phyloP scores from a whole-genome alignment of 2,113 vertebrate genomes.

The Plotosus lineatus region DNA sequence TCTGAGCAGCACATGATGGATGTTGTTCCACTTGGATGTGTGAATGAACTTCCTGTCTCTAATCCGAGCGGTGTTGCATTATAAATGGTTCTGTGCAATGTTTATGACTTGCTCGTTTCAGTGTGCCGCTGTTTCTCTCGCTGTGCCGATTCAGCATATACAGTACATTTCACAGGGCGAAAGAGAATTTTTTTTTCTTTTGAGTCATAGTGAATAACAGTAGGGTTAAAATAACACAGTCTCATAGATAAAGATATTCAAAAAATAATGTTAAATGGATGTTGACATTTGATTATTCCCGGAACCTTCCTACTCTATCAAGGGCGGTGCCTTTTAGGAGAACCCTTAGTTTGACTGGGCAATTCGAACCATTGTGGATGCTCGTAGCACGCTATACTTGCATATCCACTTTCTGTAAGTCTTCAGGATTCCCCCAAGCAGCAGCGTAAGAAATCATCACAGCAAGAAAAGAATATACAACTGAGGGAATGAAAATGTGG shows the following conservation, averaged over 20 bases:
- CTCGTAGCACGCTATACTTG: too few species aligned
- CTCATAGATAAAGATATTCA: background rate
- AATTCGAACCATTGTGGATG: too few species aligned
- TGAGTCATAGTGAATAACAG: too few species aligned
- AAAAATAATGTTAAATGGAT: background rate
- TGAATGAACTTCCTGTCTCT: conserved; percentile 47
- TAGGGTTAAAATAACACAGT: background rate
- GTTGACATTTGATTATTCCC: background rate
- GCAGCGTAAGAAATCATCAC: too few species aligned
- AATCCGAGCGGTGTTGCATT: conserved; percentile 50
- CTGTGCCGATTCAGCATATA: conserved; percentile 18
- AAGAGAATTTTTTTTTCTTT: background rate
- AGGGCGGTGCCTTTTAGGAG: background rate
- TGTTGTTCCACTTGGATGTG: conserved; percentile 45
- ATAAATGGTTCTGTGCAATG: conserved; percentile 49
- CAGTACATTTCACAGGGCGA: background rate
- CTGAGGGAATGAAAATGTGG: too few species aligned
- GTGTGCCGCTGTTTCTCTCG: conserved; percentile 21
- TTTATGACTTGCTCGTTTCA: conserved; percentile 30
- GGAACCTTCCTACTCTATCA: background rate
- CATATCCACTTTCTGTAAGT: too few species aligned
- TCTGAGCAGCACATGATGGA: conserved; percentile 48
- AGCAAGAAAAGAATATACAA: too few species aligned
- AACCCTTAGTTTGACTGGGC: too few species aligned
- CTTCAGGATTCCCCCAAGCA: too few species aligned